Base-by-base conservation (phyloP, 2,888 invertebrate genomes). In the Tachina grossa region DNA sequence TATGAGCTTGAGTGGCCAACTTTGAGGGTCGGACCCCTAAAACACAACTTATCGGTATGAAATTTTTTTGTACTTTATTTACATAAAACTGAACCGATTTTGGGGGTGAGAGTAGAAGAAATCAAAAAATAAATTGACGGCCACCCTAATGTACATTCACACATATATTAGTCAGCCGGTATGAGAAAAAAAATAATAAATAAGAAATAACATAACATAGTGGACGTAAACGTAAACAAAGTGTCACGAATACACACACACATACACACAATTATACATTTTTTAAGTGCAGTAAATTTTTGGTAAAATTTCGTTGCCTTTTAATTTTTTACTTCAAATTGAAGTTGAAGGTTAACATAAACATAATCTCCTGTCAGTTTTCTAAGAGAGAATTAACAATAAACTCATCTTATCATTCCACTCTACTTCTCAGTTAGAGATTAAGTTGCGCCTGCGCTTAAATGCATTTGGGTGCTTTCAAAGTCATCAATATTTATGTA, bases 271-370 rank as follows among this genome's bases (percentile, higher is more conserved):
- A 13, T 6, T 14, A 31, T 16, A 13, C 22, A 1, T 59, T 31
- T 31, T 4, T 3, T 31, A 31, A 31, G 3, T 69, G 71, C 66
- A 66, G 47, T 79, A 49, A 22, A 53, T 66, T 76, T 81, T 85
- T 74, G 81, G 74, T 63, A 78, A 51, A 11, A 41, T 68, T 69
- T 47, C 43, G 31, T 49, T 63, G 53, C 55, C 68, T 74, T 16
- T 55, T 72, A 49, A 14, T 69, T 81, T 69, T 69, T 76, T 43
- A 41, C 16, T 78, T 43, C 43, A 63, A 61, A 68, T 61, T 76
- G 75, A 87, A 87, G 85, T 82, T 87, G 87, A 84, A 84, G 87
- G 85, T 82, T 83, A 79, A 77, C 71, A 57, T 77, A 74, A 39
- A 59, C 49, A 68, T 59, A 63, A 74, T 69, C 78, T 84, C 55